Evolutionary conservation across 92 coral and sea anemone genomes (phyloP).

Genomic region (Nematostella vectensis): DNA sequence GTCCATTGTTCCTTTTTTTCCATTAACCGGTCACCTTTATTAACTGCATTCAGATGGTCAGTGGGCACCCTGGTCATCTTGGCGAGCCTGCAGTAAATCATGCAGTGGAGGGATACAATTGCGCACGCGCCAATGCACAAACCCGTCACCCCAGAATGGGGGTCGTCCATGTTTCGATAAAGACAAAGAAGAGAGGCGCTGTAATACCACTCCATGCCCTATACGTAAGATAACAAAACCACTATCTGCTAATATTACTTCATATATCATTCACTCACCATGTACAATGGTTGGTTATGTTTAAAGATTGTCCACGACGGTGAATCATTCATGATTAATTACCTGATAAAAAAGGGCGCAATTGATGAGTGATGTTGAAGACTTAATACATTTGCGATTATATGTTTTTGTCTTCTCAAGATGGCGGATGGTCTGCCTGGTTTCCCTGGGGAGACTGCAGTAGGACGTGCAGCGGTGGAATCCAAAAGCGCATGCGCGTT

Average conservation of each 20-base stretch:
- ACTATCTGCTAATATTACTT: too few relatives aligned
- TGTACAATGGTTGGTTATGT: too few relatives aligned
- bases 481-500: slow-evolving; percentile 8
- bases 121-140: slow-evolving; percentile 32
- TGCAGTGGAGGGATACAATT: slow-evolving; percentile 33
- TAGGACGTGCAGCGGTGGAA: slow-evolving; percentile 9
- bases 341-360: too few relatives aligned
- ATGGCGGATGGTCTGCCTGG: slow-evolving; percentile 8
- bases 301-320: too few relatives aligned
- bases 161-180: slow-evolving; percentile 17
- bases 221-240: slow-evolving; percentile 10
- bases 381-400: too few relatives aligned
- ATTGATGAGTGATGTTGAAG: too few relatives aligned
- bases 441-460: slow-evolving; percentile 3
- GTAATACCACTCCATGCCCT: slow-evolving; percentile 26
- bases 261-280: too few relatives aligned
- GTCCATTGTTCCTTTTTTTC: too few relatives aligned
- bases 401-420: too few relatives aligned
- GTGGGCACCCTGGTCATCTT: slow-evolving; percentile 23
- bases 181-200: slow-evolving; percentile 14
- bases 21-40: too few relatives aligned
- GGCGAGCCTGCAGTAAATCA: slow-evolving; percentile 31
- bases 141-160: slow-evolving; percentile 26
- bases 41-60: slow-evolving; percentile 14
- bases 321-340: too few relatives aligned